These are phyloP conservation scores for Pangasius krempfi DNA, from an alignment of 2,797 vertebrate species.

Conservation along the genomic window DNA sequence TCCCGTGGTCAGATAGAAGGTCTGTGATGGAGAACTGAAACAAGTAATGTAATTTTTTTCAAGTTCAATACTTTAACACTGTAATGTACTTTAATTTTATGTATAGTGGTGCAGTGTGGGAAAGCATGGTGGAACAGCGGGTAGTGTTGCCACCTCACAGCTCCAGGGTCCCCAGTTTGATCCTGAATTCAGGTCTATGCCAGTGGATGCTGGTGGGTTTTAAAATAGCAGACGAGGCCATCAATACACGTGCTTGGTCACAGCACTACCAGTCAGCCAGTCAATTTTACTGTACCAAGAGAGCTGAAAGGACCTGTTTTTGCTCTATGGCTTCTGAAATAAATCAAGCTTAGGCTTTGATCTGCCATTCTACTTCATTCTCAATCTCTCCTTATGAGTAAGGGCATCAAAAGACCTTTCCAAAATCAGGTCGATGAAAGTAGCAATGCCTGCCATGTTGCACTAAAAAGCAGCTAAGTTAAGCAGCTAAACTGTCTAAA, in stretches of 20 bases:
- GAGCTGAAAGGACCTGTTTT: background rate
- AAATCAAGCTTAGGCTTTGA: background rate
- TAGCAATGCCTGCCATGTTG: background rate
- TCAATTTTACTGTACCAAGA: background rate
- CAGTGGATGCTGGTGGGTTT: background rate
- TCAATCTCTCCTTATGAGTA: background rate
- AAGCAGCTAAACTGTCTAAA: background rate
- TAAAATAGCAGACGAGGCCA: background rate
- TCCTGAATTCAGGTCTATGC: background rate
- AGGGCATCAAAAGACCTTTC: background rate
- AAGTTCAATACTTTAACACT: background rate
- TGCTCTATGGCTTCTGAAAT: background rate
- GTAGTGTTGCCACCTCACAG: background rate
- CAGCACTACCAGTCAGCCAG: background rate
- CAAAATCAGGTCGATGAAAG: background rate
- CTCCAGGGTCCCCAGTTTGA: background rate
- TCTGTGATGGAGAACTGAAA: constrained; percentile 2
- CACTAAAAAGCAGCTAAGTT: background rate
- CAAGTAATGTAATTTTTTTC: background rate
- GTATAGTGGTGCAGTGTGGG: background rate
- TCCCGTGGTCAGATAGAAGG: constrained; percentile 37
- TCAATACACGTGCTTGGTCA: background rate
- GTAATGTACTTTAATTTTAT: background rate
- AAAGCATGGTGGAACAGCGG: background rate
- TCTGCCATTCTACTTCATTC: background rate